Evolutionary conservation across 2,888 invertebrate genomes (phyloP).

Genomic region (Polyploca ridens): DNA sequence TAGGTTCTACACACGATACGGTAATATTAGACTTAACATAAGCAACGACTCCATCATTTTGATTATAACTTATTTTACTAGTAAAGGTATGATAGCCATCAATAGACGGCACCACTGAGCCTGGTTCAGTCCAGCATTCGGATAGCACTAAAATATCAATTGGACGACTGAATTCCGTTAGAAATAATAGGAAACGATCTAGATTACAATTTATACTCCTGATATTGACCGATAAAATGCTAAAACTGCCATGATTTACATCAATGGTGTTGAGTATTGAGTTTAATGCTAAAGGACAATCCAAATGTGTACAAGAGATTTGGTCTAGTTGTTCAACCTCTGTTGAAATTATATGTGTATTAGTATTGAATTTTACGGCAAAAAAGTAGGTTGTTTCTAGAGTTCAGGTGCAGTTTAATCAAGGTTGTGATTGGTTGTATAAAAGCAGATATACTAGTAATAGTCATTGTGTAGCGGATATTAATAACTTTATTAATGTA

Average conservation of each 20-base stretch:
- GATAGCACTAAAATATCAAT: not conserved
- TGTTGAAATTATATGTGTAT: not conserved
- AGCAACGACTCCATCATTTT: constrained; percentile 4
- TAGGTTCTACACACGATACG: not conserved
- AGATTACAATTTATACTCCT: not conserved
- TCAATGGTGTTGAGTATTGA: not conserved
- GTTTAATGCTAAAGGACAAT: not conserved
- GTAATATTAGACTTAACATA: not conserved
- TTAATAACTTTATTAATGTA: not conserved
- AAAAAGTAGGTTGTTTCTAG: not conserved
- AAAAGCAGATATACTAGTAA: not conserved
- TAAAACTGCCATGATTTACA: not conserved
- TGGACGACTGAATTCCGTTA: not conserved
- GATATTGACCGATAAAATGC: not conserved
- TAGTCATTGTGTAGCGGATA: not conserved
- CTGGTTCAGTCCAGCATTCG: not conserved
- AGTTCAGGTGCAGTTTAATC: not conserved
- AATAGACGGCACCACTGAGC: not conserved
- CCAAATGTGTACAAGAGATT: not conserved
- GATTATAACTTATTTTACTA: not conserved
- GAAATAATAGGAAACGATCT: too few species aligned
- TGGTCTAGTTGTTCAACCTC: not conserved
- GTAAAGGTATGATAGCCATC: not conserved
- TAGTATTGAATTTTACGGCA: not conserved
- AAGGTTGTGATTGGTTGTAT: not conserved